Evolutionary conservation across 2,888 invertebrate genomes (phyloP), one percentile per base, ranked within the genome.

Genomic region (Frankliniella intonsa): DNA sequence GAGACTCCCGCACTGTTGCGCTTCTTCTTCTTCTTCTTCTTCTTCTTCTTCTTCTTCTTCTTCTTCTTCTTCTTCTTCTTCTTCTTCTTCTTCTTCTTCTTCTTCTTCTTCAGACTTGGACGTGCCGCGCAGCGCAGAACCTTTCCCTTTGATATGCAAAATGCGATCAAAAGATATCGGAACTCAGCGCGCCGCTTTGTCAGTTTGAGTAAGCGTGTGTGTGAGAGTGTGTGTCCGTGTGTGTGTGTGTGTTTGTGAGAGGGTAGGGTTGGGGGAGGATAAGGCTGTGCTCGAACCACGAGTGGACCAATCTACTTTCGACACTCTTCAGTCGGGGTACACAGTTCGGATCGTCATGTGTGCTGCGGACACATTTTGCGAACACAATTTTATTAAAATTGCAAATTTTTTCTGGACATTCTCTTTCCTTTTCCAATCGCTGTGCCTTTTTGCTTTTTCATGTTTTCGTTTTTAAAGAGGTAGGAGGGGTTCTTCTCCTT

Each of bases 111-210:
- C 2, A 10, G 19, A 55, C 55, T 14, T 19, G 55, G 55, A 19
- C 55, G 55, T 12, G 55, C 14, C 0, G 55, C 55, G 55, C 14
- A 12, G 55, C 55, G 55, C 55, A 55, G 55, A 8, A 19, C 55
- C 17, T 19, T 14, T 55, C 55, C 69, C 69, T 76, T 76, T 76
- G 69, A 76, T 76, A 76, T 76, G 69, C 25, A 76, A 76, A 76
- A 22, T 12, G 22, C 69, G 69, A 76, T 76, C 69, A 76, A 25
- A 22, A 76, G 69, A 76, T 76, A 76, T 76, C 69, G 69, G 69
- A 9, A 38, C 38, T 38, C 38, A 22, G 69, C 22, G 69, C 22
- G 10, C 14, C 3, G 65, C 65, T 69, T 19, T 69, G 55, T 55
- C 17, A 14, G 55, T 55, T 11, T 55, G 55, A 14, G 55, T 55